Base-by-base conservation (phyloP, 2,888 invertebrate genomes). In the Acanthosepion esculentum region DNA sequence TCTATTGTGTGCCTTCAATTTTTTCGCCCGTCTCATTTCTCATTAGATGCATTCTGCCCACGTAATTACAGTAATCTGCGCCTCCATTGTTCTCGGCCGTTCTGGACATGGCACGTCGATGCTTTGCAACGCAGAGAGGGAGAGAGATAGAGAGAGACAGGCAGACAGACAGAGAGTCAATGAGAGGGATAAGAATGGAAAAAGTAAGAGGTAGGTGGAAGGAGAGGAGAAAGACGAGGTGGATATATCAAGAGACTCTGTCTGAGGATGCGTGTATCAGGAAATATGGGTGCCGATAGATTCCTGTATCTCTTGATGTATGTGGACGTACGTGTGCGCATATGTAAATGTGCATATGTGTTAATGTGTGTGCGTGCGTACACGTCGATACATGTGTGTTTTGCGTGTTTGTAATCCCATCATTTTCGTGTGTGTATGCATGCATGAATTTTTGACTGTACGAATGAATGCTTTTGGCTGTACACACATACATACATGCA, bases 11-110 rank as follows among this genome's bases (percentile, higher is more conserved):
- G 78, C 78, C 78, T 78, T 78, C 78, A 78, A 78, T 78, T 78
- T 78, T 78, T 78, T 78, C 78, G 78, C 78, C n/a, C 78, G 78
- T 78, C 78, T 78, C 78, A 78, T 78, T 78, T 78, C 78, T 78
- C 78, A 78, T 78, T 78, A 78, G 78, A 78, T 78, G 78, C 78
- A 78, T 78, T 78, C 78, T 78, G 78, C 78, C 78, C 78, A 78
- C 78, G 78, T 78, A 78, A 78, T 78, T 78, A 78, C 78, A 15
- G 78, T 78, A 78, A 78, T 78, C 78, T 78, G 78, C 18, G 78
- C 78, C 78, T 78, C 15, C 78, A 78, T 78, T 78, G 78, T 78
- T 78, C 78, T 78, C 78, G 78, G 12, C 78, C n/a, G 78, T 78
- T 78, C 78, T 78, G 78, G 78, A 78, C 78, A 78, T 33, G 78